phyloP scores from a whole-genome alignment of 1,140 invertebrate species.

The Zaprionus lachaisei region DNA sequence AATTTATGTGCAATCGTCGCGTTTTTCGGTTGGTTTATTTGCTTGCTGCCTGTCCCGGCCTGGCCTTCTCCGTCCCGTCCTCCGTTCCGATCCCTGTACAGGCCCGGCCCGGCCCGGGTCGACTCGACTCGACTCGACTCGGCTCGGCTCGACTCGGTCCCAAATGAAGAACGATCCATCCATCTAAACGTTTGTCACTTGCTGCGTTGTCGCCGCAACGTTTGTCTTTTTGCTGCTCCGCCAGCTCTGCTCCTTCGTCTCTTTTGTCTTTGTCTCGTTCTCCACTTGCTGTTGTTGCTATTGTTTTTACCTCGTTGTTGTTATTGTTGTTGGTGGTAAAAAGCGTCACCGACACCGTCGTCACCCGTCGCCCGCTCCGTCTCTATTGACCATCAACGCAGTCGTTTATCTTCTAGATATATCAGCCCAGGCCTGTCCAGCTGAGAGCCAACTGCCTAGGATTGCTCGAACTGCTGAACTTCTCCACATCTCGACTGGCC shows the following conservation, averaged over 20 bases:
- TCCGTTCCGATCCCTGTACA: slow-evolving; percentile 3
- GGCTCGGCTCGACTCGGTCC: slow-evolving; percentile 29
- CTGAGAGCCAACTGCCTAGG: slow-evolving; percentile 20
- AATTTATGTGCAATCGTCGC: slow-evolving; percentile 83
- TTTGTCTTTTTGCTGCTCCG: slow-evolving; percentile 72
- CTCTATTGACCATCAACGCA: slow-evolving; percentile 50
- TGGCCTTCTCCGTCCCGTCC: not conserved
- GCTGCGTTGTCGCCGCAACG: slow-evolving; percentile 76
- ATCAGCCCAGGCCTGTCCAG: slow-evolving; percentile 51
- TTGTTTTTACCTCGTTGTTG: slow-evolving; percentile 16
- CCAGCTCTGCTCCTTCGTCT: slow-evolving; percentile 73
- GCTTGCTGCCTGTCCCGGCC: slow-evolving; percentile 25
- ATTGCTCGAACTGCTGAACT: slow-evolving; percentile 11
- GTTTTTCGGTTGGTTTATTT: slow-evolving; percentile 74
- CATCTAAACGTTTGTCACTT: slow-evolving; percentile 82
- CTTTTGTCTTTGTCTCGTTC: slow-evolving; percentile 46
- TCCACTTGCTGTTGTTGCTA: slow-evolving; percentile 9
- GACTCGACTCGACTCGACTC: slow-evolving; percentile 12
- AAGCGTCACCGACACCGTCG: slow-evolving; percentile 31
- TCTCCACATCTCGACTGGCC: slow-evolving; percentile 17
- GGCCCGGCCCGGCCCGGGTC: slow-evolving; percentile 19
- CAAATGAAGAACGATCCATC: slow-evolving; percentile 76
- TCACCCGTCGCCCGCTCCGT: slow-evolving; percentile 10
- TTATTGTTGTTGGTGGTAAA: slow-evolving; percentile 23
- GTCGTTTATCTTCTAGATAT: slow-evolving; percentile 64